These are phyloP conservation scores for Spodoptera exigua DNA, from an alignment of 2,888 invertebrate genomes.

Conservation along the genomic window DNA sequence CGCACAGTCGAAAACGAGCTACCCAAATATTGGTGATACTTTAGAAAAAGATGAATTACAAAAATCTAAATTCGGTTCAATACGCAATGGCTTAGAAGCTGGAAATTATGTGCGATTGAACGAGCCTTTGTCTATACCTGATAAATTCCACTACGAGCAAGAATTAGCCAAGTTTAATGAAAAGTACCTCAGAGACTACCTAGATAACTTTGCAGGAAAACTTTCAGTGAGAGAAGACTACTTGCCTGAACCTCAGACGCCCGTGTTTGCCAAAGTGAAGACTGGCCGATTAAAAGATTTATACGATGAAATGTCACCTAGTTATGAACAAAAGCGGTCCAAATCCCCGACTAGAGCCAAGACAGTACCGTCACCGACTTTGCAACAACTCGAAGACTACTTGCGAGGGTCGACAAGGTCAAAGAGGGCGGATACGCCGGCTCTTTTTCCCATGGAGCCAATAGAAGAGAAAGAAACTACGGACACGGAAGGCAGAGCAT, in stretches of 20 bases:
- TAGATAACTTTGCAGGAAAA: slow-evolving; percentile 78
- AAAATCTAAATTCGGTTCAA: slow-evolving; percentile 83
- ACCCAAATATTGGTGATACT: slow-evolving; percentile 71
- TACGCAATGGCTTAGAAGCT: slow-evolving; percentile 79
- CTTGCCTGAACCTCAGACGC: slow-evolving; percentile 84
- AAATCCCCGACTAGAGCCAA: slow-evolving; percentile 80
- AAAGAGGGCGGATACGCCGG: slow-evolving; percentile 79
- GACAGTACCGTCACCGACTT: slow-evolving; percentile 80
- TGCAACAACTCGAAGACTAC: slow-evolving; percentile 86
- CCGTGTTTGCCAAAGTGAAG: slow-evolving; percentile 84
- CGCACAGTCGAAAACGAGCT: slow-evolving; percentile 70
- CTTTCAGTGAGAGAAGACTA: slow-evolving; percentile 81
- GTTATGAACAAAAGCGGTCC: slow-evolving; percentile 75
- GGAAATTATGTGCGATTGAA: slow-evolving; percentile 82
- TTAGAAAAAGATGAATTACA: slow-evolving; percentile 75
- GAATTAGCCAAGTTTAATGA: slow-evolving; percentile 85
- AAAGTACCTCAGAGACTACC: slow-evolving; percentile 79
- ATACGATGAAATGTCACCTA: slow-evolving; percentile 80
- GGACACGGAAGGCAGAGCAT: slow-evolving; percentile 82
- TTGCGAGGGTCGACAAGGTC: slow-evolving; percentile 77
- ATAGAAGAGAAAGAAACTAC: slow-evolving; percentile 80
- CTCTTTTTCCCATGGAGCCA: slow-evolving; percentile 88
- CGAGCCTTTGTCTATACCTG: slow-evolving; percentile 79
- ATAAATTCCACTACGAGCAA: slow-evolving; percentile 80
- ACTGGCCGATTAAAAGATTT: slow-evolving; percentile 76